Base-by-base conservation (phyloP, 2,888 invertebrate species). In the Meloe dianella region DNA sequence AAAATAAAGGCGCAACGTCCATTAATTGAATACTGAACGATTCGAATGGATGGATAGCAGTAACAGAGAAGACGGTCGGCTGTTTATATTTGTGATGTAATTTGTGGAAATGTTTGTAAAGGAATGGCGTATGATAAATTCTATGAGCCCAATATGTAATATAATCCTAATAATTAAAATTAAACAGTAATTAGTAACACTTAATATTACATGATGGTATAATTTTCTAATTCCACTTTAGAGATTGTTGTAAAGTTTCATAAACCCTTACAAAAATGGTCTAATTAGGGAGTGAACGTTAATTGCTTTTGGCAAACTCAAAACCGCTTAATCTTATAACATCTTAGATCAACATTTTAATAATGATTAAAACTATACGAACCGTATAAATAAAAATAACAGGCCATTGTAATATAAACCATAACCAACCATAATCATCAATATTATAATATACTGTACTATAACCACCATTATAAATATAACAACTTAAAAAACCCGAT, bases 61-160 rank as follows among this genome's bases (percentile, higher is more conserved):
- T 90, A 1, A 91, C 91, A 0, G 91, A 91, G 83, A 91, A 92
- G 0, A 91, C 91, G 0, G 92, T 92, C 0, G 92, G 92, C 78
- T 91, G 90, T 78, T 91, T 91, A 83, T 91, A 92, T 73, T 88
- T 89, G 83, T 92, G 92, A 77, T 92, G 92, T 0, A 90, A 82
- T 81, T 92, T 92, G 84, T 92, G 92, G 81, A 92, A 91, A 75
- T 87, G 80, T 78, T 89, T 89, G 85, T 91, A 91, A 51, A 92
- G 80, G 81, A 85, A 90, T 0, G 89, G 91, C 0, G 85, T 86
- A 81, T 92, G 92, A 81, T 90, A 91, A 68, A 89, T 74, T 0
- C 91, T 85, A 78, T 92, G 92, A 17, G 89, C 75, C 80, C 89
- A 87, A 80, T 91, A 91, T 0, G 90, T 91, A 4, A 86, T 80